Conservation (phyloP, 2,797 vertebrate genomes). For the Nyctalus aviator region DNA sequence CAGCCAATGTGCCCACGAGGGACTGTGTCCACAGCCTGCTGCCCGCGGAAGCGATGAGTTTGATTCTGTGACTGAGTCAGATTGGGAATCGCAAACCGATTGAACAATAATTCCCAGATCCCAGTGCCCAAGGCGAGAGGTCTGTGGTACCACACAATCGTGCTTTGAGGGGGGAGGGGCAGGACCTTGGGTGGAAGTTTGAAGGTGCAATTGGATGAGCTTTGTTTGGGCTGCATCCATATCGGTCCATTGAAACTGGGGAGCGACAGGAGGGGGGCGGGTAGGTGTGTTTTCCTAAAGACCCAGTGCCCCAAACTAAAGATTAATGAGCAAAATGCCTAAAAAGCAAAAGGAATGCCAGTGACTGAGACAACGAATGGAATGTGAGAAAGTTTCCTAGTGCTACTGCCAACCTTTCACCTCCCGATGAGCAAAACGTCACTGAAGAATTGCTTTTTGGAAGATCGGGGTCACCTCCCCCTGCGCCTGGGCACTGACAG, state of each 20-base stretch:
- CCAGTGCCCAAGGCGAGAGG: constrained; percentile 85
- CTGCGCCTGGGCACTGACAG: background rate
- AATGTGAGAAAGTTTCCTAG: constrained; percentile 53
- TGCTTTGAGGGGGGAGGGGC: constrained; percentile 81
- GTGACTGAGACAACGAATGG: constrained; percentile 2
- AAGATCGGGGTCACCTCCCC: background rate
- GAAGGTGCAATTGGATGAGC: constrained; percentile 76
- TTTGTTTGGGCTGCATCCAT: constrained; percentile 51
- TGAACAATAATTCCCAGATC: constrained; percentile 87
- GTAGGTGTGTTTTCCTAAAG: constrained; percentile 66
- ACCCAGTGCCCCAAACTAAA: constrained; percentile 75
- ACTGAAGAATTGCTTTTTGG: constrained; percentile 69
- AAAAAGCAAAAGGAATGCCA: constrained; percentile 68
- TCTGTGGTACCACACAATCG: constrained; percentile 86
- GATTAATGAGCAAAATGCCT: constrained; percentile 77
- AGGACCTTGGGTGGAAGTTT: constrained; percentile 78
- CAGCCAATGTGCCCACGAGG: constrained; percentile 87
- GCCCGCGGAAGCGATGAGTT: constrained; percentile 85
- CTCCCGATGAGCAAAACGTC: background rate
- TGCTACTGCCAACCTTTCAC: constrained; percentile 29
- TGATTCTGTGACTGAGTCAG: constrained; percentile 86
- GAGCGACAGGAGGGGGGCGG: constrained; percentile 11
- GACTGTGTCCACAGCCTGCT: constrained; percentile 85
- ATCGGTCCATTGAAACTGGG: constrained; percentile 62
- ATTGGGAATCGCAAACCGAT: constrained; percentile 86